Evolutionary conservation across 2,797 vertebrate genomes (phyloP), one percentile per base, ranked within the genome.

Genomic region (Sebastes matsubarae): DNA sequence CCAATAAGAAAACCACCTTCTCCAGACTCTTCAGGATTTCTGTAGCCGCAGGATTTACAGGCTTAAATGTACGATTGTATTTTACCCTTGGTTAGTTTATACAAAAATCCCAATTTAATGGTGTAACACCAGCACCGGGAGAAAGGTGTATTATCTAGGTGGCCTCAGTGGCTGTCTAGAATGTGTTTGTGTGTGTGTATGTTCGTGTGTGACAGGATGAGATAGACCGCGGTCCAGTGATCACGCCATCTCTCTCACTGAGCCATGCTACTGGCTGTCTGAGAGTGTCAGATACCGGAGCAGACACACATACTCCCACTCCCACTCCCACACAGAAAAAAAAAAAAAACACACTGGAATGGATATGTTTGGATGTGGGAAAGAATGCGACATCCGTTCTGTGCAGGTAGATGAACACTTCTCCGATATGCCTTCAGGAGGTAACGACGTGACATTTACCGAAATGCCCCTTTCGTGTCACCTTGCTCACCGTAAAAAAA

Each of bases 261-360:
- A 92, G 87, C 88, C 76, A 77, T 85, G 85, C 69, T 86, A 80
- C 89, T 85, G 83, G 73, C 85, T 89, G 85, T 88, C 89, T 92
- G 85, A 88, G 75, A 82, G 78, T 88, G 90, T 90, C 89, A 92
- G 84, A 87, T 83, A 89, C 73, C 20, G 55, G 58, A 69, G 80
- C 34, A 78, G 66, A 71, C 25, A 4, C 46, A 54, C 59, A 78
- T 70, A 76, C 66, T 46, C 52, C 42, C 32, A 30, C 59, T 16
- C n/a, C 24, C 75, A 34, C 60, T 18, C 20, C 25, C 72, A 57
- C 27, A 29, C 18, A 68, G 6, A 29, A 18, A n/a, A 3, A 38
- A 4, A 3, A 8, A 38, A 68, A 54, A 67, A 13, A 9, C 63
- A 68, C 67, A 68, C 27, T 27, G 69, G 29, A 79, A 72, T 72